Evolutionary conservation across 2,797 vertebrate species (phyloP), one percentile per base, ranked within the genome.

Genomic region (Sitta carolinensis): DNA sequence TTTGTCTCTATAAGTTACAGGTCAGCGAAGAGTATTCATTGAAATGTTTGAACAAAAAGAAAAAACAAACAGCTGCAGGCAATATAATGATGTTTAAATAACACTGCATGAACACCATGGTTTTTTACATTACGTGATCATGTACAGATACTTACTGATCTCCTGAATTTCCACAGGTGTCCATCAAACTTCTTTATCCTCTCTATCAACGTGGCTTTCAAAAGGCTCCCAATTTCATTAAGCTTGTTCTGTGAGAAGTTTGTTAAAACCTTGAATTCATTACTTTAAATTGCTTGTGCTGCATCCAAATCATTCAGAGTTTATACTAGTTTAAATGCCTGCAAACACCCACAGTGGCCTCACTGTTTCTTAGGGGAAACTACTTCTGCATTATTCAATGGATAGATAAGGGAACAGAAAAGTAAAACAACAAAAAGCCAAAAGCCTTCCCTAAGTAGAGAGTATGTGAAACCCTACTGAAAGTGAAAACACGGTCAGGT

Each of bases 171-270:
- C 86, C 78, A 63, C 50, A 98, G 88, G 27, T 97, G 93, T 85
- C 92, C 74, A 1, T 98, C 98, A 52, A 98, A 75, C 30, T 96
- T 96, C 69, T 95, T 97, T 51, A 98, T 93, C 95, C 97, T 98
- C 79, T 98, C 97, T 68, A 96, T 45, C 66, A 99, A 93, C 86
- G 78, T 97, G 20, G 67, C 93, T 96, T 90, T 97, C 32, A 99
- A 84, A 84, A 95, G 95, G 30, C 94, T 97, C 74, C 97, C 94
- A 47, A 98, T 76, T 83, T 97, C 92, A 45, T 94, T 91, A 66
- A 98, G 55, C 43, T 97, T 96, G 57, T 97, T 81, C 98, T 99
- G 95, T 62, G 32, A 93, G 51, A 91, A 68, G 51, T 77, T 50
- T 58, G 68, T 40, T 58, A 66, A 61, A n/a, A 1, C 57, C 22